These are phyloP conservation scores for Erebia aethiops DNA, from an alignment of 2,888 invertebrate species.

Conservation along the genomic window DNA sequence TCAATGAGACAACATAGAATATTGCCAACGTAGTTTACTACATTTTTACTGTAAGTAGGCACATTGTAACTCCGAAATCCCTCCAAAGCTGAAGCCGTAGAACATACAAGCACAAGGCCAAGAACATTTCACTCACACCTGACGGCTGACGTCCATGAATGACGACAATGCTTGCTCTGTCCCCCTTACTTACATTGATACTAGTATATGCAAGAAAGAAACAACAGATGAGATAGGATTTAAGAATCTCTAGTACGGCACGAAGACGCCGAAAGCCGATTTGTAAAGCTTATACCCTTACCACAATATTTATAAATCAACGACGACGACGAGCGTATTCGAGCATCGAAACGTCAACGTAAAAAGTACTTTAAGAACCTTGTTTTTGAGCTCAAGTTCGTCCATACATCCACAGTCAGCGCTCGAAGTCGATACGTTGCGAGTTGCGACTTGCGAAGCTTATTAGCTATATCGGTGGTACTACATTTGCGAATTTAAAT, in stretches of 20 bases:
- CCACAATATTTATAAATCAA: no score
- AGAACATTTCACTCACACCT: slow-evolving; percentile 43
- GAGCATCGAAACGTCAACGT: no score
- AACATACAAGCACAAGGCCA: slow-evolving; percentile 46
- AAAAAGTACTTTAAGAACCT: no score
- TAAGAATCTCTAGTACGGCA: slow-evolving; percentile 8
- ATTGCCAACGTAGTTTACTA: background rate
- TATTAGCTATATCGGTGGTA: no score
- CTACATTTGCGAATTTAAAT: no score
- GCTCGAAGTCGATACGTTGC: no score
- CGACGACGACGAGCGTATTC: no score
- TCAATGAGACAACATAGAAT: no score
- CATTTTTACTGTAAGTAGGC: background rate
- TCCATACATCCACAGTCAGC: no score
- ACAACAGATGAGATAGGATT: slow-evolving; percentile 5
- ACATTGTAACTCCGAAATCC: slow-evolving; percentile 20
- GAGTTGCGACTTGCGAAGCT: no score
- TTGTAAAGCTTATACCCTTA: background rate
- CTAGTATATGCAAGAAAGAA: background rate
- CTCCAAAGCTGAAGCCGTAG: slow-evolving; percentile 44
- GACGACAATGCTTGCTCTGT: slow-evolving; percentile 35
- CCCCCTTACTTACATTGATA: slow-evolving; percentile 23
- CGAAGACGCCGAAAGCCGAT: slow-evolving; percentile 4
- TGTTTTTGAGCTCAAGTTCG: no score
- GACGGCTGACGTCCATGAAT: slow-evolving; percentile 35